Conservation (phyloP, 2,113 vertebrate genomes). For the Bucco capensis region DNA sequence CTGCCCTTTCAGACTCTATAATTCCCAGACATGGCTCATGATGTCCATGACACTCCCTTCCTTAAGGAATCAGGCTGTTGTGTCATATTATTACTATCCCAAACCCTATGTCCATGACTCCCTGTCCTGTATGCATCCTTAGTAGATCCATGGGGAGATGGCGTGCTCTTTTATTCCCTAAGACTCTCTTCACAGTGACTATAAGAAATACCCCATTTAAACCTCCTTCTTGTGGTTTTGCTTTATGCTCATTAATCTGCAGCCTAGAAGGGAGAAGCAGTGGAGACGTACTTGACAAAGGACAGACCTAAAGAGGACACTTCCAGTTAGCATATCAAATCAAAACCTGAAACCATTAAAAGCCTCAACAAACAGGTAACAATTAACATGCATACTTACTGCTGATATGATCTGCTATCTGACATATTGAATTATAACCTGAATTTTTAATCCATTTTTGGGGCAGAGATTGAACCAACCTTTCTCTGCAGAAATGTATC, state of each 20-base stretch:
- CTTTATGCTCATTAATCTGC: background rate
- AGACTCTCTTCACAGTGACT: background rate
- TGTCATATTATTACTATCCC: background rate
- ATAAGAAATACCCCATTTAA: background rate
- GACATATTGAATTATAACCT: background rate
- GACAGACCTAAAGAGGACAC: background rate
- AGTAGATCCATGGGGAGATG: background rate
- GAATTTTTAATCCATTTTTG: background rate
- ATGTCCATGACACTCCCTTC: background rate
- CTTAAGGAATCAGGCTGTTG: background rate
- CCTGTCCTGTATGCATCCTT: background rate
- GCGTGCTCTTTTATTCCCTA: background rate
- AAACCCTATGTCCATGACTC: background rate
- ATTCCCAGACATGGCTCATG: background rate
- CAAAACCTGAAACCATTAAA: background rate
- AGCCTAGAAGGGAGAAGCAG: background rate
- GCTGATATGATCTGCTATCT: background rate
- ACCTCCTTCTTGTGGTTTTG: background rate
- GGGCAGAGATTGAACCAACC: background rate
- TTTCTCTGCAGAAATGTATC: background rate
- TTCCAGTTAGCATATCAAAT: background rate
- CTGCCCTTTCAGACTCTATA: background rate
- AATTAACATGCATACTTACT: background rate
- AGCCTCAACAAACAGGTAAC: background rate
- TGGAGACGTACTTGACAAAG: background rate